Evolutionary conservation across 2,113 vertebrate species (phyloP).

Genomic region (Hirundichthys speculiger): DNA sequence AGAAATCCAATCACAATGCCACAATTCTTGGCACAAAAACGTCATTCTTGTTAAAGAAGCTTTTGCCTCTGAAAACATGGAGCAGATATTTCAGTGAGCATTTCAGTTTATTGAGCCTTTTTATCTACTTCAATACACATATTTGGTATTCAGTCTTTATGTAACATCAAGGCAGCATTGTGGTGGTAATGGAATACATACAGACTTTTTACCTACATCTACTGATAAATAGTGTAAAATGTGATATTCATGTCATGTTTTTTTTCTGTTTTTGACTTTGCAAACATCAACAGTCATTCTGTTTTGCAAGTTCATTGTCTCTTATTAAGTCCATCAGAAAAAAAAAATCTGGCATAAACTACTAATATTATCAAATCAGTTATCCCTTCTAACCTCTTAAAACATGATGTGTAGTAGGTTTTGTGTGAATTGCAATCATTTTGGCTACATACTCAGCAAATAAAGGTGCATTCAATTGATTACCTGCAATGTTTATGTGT

Average conservation of each 20-base stretch:
- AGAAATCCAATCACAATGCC: too few relatives aligned
- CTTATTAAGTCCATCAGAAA: neutral
- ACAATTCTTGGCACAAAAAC: neutral
- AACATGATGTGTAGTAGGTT: too few relatives aligned
- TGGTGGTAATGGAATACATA: constrained; percentile 65
- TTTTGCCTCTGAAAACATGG: neutral
- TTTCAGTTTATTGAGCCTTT: constrained; percentile 66
- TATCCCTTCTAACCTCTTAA: too few relatives aligned
- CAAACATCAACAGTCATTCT: constrained; percentile 8
- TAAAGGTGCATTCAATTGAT: too few relatives aligned
- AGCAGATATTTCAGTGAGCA: constrained; percentile 53
- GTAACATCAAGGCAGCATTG: constrained; percentile 74
- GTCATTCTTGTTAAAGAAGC: neutral
- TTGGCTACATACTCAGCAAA: too few relatives aligned
- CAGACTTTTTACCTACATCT: constrained; percentile 46
- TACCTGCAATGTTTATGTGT: constrained; percentile 10
- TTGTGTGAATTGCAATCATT: too few relatives aligned
- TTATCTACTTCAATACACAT: constrained; percentile 57
- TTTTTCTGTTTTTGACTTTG: constrained; percentile 1
- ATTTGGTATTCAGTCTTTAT: constrained; percentile 70
- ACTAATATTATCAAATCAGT: too few relatives aligned
- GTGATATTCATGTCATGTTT: constrained; percentile 14
- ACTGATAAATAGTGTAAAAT: constrained; percentile 40
- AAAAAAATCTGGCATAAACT: neutral
- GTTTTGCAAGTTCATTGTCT: neutral